Evolutionary conservation across 1,140 invertebrate genomes (phyloP).

Genomic region (Pseudomyrmex flavicornis): DNA sequence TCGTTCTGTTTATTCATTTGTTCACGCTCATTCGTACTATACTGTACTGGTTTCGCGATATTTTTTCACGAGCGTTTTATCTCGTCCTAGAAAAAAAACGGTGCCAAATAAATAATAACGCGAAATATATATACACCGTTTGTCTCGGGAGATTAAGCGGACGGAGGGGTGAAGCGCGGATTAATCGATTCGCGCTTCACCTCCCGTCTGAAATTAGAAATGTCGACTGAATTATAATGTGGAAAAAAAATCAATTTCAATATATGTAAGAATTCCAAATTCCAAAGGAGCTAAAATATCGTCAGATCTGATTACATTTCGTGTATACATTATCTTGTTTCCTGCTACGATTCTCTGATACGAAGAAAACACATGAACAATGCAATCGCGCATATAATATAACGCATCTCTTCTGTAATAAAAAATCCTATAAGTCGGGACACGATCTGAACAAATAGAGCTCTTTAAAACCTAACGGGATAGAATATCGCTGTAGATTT

Average conservation of each 20-base stretch:
- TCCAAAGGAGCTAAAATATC: slow-evolving; percentile 38
- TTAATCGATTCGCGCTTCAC: not conserved
- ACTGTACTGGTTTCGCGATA: slow-evolving; percentile 13
- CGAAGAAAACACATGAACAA: not conserved
- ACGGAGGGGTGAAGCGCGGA: slow-evolving; percentile 1
- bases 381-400: not conserved
- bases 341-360: not conserved
- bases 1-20: not conserved
- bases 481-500: slow-evolving; percentile 35
- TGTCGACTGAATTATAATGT: slow-evolving; percentile 35
- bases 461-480: slow-evolving; percentile 2
- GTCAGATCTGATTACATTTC: not conserved
- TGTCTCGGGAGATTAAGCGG: slow-evolving; percentile 22
- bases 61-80: slow-evolving; percentile 21
- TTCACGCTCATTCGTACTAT: slow-evolving; percentile 13
- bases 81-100: not conserved
- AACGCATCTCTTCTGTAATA: too few species aligned
- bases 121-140: slow-evolving; percentile 19
- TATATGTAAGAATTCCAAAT: slow-evolving; percentile 33
- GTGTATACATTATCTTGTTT: slow-evolving; percentile 2
- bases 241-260: slow-evolving; percentile 31
- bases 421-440: too few species aligned
- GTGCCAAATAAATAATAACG: slow-evolving; percentile 48
- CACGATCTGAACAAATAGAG: slow-evolving; percentile 20
- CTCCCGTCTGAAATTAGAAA: slow-evolving; percentile 45